Base-by-base conservation (phyloP, 2,888 invertebrate species). In the Ornithoptera priamus region DNA sequence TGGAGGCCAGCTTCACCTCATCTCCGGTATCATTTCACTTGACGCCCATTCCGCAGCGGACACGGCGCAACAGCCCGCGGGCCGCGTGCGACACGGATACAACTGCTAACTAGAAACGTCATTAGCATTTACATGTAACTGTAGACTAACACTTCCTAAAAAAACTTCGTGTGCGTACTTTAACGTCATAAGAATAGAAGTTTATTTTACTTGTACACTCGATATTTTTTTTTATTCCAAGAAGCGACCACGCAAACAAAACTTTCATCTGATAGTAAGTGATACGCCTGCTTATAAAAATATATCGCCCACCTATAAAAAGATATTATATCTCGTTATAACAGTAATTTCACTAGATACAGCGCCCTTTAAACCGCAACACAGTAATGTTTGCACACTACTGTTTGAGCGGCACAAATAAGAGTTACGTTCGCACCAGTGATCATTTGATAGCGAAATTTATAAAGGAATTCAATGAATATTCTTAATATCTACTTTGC, bases 11-110 rank as follows among this genome's bases (percentile, higher is more conserved):
- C 80, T 77, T 78, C 75, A 75, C 78, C 80, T 85, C 85, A 87
- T 87, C 87, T 87, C 86, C 87, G 85, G 85, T 85, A 85, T 85
- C 85, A 84, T 86, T 88, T 85, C 85, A 86, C 84, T 88, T 82
- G 84, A 82, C 83, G 79, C 75, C 73, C 74, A 71, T 74, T 75
- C 71, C 64, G 30, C 63, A 20, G 78, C 83, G 85, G 84, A 84
- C 84, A 85, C 81, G 82, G 82, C 82, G 76, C 83, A 84, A 79
- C 80, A 78, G 78, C 78, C 79, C 75, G 74, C 75, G 74, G 72
- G 72, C 70, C 74, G 72, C 73, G 39, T 62, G 63, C 30, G 30
- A 69, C 71, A 60, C 56, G 60, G 63, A 67, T 67, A 56, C 63
- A 22, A 53, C 62, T 58, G 50, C 61, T 71, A 72, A 71, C 71